A percentile compares a stretch with the other conserved stretches of the same genome.
Evolutionary conservation across 2,888 invertebrate species (phyloP).

Genomic region (Thecophora atra): DNA sequence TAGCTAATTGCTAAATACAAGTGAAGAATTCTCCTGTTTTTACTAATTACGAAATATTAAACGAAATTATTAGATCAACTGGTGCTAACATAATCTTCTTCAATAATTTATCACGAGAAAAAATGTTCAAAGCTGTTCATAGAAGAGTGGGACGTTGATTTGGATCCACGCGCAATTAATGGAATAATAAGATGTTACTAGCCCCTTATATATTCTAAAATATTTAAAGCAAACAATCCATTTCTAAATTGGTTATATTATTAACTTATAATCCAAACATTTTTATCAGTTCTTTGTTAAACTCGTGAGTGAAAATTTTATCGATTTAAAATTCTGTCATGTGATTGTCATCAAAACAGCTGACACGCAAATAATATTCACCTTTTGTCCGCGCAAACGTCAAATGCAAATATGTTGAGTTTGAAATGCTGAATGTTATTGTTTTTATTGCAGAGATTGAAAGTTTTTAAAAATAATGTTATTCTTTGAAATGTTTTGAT

Average conservation of each 20-base stretch:
- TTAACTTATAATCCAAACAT: conserved; percentile 30
- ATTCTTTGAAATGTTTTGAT: too few relatives aligned
- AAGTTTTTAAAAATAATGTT: too few relatives aligned
- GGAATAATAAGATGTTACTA: conserved; percentile 36
- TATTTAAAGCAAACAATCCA: neutral
- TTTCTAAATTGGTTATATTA: too few relatives aligned
- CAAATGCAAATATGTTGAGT: conserved; percentile 1
- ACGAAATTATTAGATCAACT: too few relatives aligned
- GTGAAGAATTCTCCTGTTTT: neutral
- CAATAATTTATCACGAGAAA: too few relatives aligned
- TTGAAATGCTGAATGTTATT: too few relatives aligned
- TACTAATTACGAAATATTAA: neutral
- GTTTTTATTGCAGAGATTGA: too few relatives aligned
- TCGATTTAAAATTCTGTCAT: conserved; percentile 64
- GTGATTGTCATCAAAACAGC: conserved; percentile 67
- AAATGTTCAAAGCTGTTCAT: neutral
- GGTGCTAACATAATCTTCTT: too few relatives aligned
- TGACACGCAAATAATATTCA: conserved; percentile 55
- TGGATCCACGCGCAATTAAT: neutral
- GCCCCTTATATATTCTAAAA: conserved; percentile 34
- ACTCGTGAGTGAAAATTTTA: conserved; percentile 63
- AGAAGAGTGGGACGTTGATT: neutral
- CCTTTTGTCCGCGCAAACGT: conserved; percentile 40
- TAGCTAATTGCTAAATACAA: too few relatives aligned
- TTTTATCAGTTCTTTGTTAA: conserved; percentile 42